These are phyloP conservation scores for Mugil cephalus DNA, from an alignment of 2,113 vertebrate genomes.

Conservation along the genomic window DNA sequence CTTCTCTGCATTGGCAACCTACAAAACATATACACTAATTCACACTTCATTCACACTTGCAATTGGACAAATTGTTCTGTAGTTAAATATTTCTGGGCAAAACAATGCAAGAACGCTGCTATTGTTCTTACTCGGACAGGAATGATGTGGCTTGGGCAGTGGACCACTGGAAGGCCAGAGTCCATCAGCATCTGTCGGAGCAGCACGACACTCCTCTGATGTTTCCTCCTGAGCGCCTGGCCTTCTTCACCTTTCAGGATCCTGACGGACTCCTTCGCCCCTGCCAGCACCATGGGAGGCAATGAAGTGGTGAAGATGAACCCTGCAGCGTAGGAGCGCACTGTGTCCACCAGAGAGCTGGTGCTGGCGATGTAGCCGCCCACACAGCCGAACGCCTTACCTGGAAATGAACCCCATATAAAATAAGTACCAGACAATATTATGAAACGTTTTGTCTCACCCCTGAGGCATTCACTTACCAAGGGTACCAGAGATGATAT, in stretches of 20 bases:
- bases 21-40: not conserved
- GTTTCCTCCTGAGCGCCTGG: conserved; percentile 87
- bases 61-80: not conserved
- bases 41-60: not conserved
- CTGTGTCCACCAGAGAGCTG: conserved; percentile 87
- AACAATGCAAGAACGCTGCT: not conserved
- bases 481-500: conserved; percentile 95
- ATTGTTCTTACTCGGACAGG: conserved; percentile 86
- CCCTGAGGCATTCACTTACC: conserved; percentile 80
- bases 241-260: conserved; percentile 90
- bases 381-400: conserved; percentile 94
- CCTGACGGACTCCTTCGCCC: conserved; percentile 88
- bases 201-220: conserved; percentile 93
- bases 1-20: conserved; percentile 93
- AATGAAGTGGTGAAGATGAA: conserved; percentile 97
- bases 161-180: conserved; percentile 90
- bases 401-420: conserved; percentile 72
- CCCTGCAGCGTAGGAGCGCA: conserved; percentile 92
- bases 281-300: conserved; percentile 93
- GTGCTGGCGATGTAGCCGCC: conserved; percentile 94
- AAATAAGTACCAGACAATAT: not conserved
- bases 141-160: conserved; percentile 96
- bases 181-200: conserved; percentile 95
- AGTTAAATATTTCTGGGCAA: not conserved
- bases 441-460: not conserved